Base-by-base conservation (phyloP, 2,888 invertebrate genomes). In the Drosophila meridionalis region DNA sequence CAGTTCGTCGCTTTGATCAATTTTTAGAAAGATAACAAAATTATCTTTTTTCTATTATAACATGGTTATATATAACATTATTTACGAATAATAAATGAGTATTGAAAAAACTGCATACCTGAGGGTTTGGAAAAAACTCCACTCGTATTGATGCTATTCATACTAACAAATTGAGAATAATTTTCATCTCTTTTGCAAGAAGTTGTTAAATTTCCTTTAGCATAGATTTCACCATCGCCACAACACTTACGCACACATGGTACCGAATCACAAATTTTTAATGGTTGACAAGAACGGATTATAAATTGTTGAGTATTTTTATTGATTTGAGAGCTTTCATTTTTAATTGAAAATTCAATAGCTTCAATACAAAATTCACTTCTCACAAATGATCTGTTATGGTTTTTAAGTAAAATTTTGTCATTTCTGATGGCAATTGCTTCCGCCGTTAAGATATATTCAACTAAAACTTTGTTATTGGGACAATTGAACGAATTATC, bases 181-280 rank as follows among this genome's bases (percentile, higher is more conserved):
- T 69, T 74, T 38, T 80, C 65, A 73, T 92, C 90, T 11, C 70
- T 69, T 50, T 74, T 78, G 57, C 93, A 93, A n/a, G 78, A 68
- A 1, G 90, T 84, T 4, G 90, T 89, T 9, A 73, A 71, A 78
- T 92, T 92, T 14, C 80, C 77, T 53, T 88, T 87, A 7, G 82
- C 73, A 67, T 87, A 89, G 40, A 92, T 86, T 77, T 92, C 90
- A n/a, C 91, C 90, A 63, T 91, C 90, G 12, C 75, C 78, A 65
- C 93, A 93, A 67, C 93, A 93, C 62, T 90, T 87, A 38, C 92
- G 82, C 28, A 93, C 78, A 68, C 93, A 93, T 0, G 93, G 91
- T 11, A 93, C 70, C 1, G 63, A 65, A n/a, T 87, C 64, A 65
- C 83, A 83, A 40, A 84, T 50, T 55, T 69, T 65, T 0, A 38